phyloP scores from a whole-genome alignment of 2,797 vertebrate genomes.

The Thunnus albacares region DNA sequence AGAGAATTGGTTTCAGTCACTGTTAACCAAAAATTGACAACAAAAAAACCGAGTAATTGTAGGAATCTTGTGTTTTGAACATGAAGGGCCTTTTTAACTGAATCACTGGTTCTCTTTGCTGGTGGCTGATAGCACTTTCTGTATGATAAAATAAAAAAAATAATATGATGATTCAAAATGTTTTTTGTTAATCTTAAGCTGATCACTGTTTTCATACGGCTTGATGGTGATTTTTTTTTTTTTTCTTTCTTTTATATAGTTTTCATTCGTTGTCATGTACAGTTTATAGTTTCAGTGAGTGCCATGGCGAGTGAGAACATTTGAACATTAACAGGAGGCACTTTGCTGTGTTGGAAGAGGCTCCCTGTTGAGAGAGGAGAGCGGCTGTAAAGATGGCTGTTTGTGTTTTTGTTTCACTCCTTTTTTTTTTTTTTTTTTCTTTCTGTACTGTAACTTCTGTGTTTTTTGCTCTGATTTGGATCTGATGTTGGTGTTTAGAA shows the following conservation, averaged over 20 bases:
- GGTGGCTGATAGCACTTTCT: slow-evolving; percentile 77
- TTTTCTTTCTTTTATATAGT: slow-evolving; percentile 53
- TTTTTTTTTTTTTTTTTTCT: slow-evolving; percentile 26
- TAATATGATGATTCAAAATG: slow-evolving; percentile 41
- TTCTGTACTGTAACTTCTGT: slow-evolving; percentile 46
- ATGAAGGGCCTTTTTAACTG: slow-evolving; percentile 36
- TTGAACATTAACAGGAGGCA: slow-evolving; percentile 43
- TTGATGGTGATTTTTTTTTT: slow-evolving; percentile 55
- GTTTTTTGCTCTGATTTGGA: slow-evolving; percentile 50
- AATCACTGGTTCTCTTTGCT: slow-evolving; percentile 71
- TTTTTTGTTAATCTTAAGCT: slow-evolving; percentile 54
- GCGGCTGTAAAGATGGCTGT: slow-evolving; percentile 34
- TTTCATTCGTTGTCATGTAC: slow-evolving; percentile 70
- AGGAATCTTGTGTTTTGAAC: background rate
- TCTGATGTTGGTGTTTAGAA: slow-evolving; percentile 37
- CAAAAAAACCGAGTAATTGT: background rate
- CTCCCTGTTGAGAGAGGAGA: background rate
- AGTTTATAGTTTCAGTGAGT: slow-evolving; percentile 70
- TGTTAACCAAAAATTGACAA: background rate
- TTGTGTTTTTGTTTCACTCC: slow-evolving; percentile 38
- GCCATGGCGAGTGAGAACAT: slow-evolving; percentile 57
- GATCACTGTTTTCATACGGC: slow-evolving; percentile 69
- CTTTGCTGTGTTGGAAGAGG: slow-evolving; percentile 32
- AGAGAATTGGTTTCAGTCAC: slow-evolving; percentile 7
- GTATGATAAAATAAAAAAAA: slow-evolving; percentile 57